A percentile compares a stretch with the other conserved stretches of the same genome.
phyloP scores from a whole-genome alignment of 2,888 invertebrate species.

The Clepsis dumicolana region DNA sequence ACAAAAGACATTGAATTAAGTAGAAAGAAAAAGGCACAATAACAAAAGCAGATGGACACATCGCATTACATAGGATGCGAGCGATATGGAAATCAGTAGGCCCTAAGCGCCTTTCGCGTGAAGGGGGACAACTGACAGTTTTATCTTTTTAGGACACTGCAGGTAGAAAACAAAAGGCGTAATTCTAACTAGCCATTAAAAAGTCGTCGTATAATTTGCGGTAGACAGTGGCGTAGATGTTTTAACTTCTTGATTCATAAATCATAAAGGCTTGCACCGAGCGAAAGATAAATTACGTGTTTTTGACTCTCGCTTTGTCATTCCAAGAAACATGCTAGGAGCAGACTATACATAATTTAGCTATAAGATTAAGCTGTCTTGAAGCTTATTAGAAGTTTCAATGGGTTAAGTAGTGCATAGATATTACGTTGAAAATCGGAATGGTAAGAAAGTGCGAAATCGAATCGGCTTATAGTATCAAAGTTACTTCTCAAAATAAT shows the following conservation, averaged over 20 bases:
- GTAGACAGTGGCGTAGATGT: neutral
- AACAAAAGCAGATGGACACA: constrained; percentile 25
- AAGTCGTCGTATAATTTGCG: neutral
- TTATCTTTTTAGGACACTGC: constrained; percentile 16
- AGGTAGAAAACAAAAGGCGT: constrained; percentile 1
- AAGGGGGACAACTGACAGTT: constrained; percentile 15
- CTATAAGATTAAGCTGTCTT: too few species aligned
- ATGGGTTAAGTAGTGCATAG: too few species aligned
- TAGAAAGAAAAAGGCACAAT: constrained; percentile 22
- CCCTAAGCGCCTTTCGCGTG: constrained; percentile 10
- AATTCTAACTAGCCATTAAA: neutral
- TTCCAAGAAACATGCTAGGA: too few species aligned
- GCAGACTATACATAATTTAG: too few species aligned
- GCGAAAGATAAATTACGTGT: too few species aligned
- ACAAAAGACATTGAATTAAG: constrained; percentile 22
- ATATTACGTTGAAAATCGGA: too few species aligned
- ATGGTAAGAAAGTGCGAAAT: too few species aligned
- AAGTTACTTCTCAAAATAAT: too few species aligned
- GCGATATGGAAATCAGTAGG: constrained; percentile 35
- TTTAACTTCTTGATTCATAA: neutral
- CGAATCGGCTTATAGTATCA: too few species aligned
- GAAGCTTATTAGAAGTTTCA: too few species aligned
- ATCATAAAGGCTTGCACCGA: too few species aligned
- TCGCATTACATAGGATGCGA: constrained; percentile 27
- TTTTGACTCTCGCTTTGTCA: too few species aligned